A percentile compares a stretch with the other conserved stretches of the same genome.
phyloP scores from a whole-genome alignment of 1,140 invertebrate genomes.

The Gryon sp. region DNA sequence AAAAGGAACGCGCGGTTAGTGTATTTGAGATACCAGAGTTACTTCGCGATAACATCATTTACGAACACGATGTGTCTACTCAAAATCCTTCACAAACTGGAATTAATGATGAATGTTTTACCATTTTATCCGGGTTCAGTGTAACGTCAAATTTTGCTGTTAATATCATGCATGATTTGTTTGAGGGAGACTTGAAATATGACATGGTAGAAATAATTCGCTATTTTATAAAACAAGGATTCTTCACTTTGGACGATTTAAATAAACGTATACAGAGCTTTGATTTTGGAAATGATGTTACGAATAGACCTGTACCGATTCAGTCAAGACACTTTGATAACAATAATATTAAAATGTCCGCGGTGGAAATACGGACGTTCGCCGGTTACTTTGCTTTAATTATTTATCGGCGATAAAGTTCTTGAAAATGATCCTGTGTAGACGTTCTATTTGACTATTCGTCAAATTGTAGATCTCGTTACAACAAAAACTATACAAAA shows the following conservation, averaged over 20 bases:
- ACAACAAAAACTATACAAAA: slow-evolving; percentile 30
- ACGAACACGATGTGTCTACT: slow-evolving; percentile 21
- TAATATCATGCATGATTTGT: slow-evolving; percentile 2
- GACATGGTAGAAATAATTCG: slow-evolving; percentile 1
- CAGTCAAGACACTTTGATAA: slow-evolving; percentile 49
- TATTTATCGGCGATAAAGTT: slow-evolving; percentile 36
- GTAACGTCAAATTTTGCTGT: slow-evolving; percentile 4
- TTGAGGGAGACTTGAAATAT: not conserved
- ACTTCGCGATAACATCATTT: slow-evolving; percentile 24
- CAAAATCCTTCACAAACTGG: slow-evolving; percentile 27
- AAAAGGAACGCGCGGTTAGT: not conserved
- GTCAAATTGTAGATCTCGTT: slow-evolving; percentile 17
- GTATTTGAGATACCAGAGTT: slow-evolving; percentile 7
- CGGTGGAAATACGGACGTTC: slow-evolving; percentile 62
- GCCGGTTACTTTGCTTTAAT: slow-evolving; percentile 50
- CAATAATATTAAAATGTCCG: slow-evolving; percentile 56
- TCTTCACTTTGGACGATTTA: slow-evolving; percentile 26
- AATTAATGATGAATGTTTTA: slow-evolving; percentile 38
- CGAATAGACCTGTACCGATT: slow-evolving; percentile 23
- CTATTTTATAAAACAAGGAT: slow-evolving; percentile 12
- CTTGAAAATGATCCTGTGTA: slow-evolving; percentile 28
- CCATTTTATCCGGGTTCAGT: not conserved
- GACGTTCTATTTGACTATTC: slow-evolving; percentile 26
- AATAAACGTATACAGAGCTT: slow-evolving; percentile 15
- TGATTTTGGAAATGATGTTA: slow-evolving; percentile 31